These are phyloP conservation scores for Mythimna ferrago DNA, from an alignment of 2,888 invertebrate genomes.

Conservation along the genomic window DNA sequence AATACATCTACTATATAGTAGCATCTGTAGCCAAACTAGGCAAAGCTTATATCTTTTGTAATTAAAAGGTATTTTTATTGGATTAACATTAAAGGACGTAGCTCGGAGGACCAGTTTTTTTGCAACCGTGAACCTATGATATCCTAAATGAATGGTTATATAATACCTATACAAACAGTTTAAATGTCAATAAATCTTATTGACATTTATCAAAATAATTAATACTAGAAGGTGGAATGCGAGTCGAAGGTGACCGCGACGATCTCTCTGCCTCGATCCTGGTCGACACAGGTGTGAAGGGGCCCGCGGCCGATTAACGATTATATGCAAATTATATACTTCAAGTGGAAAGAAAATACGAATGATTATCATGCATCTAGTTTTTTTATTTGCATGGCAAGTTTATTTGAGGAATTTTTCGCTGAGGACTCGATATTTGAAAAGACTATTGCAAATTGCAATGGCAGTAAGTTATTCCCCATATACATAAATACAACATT, in stretches of 20 bases:
- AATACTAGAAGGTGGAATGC: constrained; percentile 61
- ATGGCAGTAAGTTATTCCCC: background rate
- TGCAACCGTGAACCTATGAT: constrained; percentile 17
- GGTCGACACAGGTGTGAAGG: constrained; percentile 71
- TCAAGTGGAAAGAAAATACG: constrained; percentile 45
- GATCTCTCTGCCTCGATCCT: constrained; percentile 59
- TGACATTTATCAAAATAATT: constrained; percentile 53
- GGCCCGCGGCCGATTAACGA: constrained; percentile 57
- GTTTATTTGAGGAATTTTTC: background rate
- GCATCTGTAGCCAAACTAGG: no score
- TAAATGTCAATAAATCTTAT: constrained; percentile 59
- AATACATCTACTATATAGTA: no score
- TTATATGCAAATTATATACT: constrained; percentile 45
- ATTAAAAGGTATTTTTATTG: constrained; percentile 4
- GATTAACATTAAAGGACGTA: background rate
- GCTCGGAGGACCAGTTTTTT: constrained; percentile 54
- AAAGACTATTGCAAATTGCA: background rate
- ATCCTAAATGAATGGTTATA: constrained; percentile 33
- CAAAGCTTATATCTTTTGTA: background rate
- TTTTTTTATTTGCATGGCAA: constrained; percentile 21
- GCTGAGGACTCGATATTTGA: constrained; percentile 12
- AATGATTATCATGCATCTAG: constrained; percentile 6
- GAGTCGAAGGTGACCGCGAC: constrained; percentile 69
- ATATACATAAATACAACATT: no score
- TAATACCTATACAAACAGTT: constrained; percentile 28